A percentile compares a stretch with the other conserved stretches of the same genome.
Conservation (phyloP, 2,888 invertebrate genomes). For the Dynastes hyllus region DNA sequence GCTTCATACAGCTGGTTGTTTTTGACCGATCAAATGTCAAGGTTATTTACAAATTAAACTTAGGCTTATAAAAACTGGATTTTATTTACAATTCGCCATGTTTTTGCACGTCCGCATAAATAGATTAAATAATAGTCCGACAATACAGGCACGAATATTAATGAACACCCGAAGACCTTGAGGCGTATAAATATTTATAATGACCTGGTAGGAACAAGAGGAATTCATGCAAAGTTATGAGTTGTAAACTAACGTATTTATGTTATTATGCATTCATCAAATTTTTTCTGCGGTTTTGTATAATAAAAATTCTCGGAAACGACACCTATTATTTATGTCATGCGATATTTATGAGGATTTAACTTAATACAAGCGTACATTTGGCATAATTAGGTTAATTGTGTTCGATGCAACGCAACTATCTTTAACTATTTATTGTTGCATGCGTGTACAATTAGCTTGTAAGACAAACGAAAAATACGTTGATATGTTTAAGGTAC, state of each 20-base stretch:
- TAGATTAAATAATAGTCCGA: conserved; percentile 22
- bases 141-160: conserved; percentile 23
- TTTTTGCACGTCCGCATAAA: conserved; percentile 15
- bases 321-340: conserved; percentile 2
- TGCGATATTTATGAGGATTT: background rate
- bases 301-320: background rate
- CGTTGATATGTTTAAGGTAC: too few relatives aligned
- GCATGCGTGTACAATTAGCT: too few relatives aligned
- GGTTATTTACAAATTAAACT: conserved; percentile 27
- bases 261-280: conserved; percentile 12
- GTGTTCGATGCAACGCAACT: too few relatives aligned
- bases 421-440: too few relatives aligned
- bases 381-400: too few relatives aligned
- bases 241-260: conserved; percentile 30
- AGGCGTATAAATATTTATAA: conserved; percentile 23
- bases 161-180: conserved; percentile 28
- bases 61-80: conserved; percentile 27
- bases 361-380: too few relatives aligned
- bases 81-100: conserved; percentile 25
- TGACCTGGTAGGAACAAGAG: conserved; percentile 6
- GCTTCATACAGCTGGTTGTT: background rate
- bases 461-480: too few relatives aligned
- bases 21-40: conserved; percentile 42
- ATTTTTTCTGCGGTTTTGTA: conserved; percentile 13
- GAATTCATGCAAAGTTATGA: conserved; percentile 15